Evolutionary conservation across 2,113 vertebrate species (phyloP), one percentile per base, ranked within the genome.

Genomic region (Craseonycteris thonglongyai): DNA sequence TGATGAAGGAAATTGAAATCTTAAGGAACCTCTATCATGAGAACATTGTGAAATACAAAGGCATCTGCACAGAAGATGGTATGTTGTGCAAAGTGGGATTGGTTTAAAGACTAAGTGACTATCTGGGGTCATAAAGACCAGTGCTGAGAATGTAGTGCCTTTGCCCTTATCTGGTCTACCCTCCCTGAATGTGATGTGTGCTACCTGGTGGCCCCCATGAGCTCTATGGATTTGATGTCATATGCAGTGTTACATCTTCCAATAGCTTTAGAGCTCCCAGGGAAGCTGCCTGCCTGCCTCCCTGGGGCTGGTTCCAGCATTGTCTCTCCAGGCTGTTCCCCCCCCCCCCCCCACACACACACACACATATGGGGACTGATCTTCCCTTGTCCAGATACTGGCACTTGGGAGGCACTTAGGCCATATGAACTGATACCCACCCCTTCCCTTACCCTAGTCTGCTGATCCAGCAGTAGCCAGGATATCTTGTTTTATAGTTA

Each of bases 1-100:
- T 99, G 95, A 99, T 99, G 96, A 98, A 99, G 75, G 99, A 99
- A 97, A 99, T 99, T 0, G 98, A 99, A 97, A 99, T 99, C 97
- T 90, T 99, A 93, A 98, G 99, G 97, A 99, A 99, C 54, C 99
- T 99, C 21, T 99, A 99, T 91, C 99, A 99, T 0, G 99, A 99
- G 84, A 99, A 99, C 98, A 99, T 99, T 0, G 99, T 99, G 87
- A 99, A 99, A 82, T 99, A 99, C 96, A 99, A 99, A 91, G 99
- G 99, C 63, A 99, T 99, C 94, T 99, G 99, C 97, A 98, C 98
- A 4, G 99, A 99, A 85, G 99, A 99, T 4, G 99, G 99, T 99
- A 98, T 33, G 86, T 11, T 30, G 24, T 19, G 22, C 56, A 30
- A 0, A 54, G 24, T 4, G 26, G 24, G 35, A 5, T 28, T 51